Conservation (phyloP, 2,888 invertebrate genomes). For the Thera britannica region DNA sequence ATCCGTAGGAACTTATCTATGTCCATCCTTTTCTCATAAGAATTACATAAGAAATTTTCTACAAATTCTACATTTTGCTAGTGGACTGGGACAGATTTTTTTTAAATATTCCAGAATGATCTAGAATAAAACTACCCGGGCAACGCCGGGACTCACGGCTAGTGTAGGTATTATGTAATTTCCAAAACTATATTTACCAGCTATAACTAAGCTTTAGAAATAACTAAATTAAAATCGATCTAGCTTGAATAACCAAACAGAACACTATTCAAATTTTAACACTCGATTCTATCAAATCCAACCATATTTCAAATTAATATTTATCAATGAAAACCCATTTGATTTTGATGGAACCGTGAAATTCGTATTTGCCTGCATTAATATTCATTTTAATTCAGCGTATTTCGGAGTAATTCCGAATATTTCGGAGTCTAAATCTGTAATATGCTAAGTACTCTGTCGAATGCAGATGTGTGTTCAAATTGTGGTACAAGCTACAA, state of each 20-base stretch:
- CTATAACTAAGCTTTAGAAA: not conserved
- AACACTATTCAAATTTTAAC: not conserved
- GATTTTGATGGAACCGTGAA: slow-evolving; percentile 21
- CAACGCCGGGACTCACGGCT: too few relatives aligned
- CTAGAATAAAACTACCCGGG: too few relatives aligned
- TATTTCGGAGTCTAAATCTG: slow-evolving; percentile 58
- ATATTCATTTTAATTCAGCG: slow-evolving; percentile 57
- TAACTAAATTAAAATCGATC: not conserved
- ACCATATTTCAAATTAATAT: slow-evolving; percentile 3
- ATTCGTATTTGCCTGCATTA: slow-evolving; percentile 51
- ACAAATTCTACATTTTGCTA: too few relatives aligned
- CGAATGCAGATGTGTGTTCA: slow-evolving; percentile 64
- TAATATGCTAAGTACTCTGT: slow-evolving; percentile 74
- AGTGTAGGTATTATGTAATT: too few relatives aligned
- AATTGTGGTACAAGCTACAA: slow-evolving; percentile 43
- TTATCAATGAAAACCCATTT: slow-evolving; percentile 10
- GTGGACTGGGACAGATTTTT: too few relatives aligned
- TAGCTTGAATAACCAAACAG: not conserved
- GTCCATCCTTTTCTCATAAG: too few relatives aligned
- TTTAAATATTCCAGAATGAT: too few relatives aligned
- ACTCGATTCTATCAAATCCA: not conserved
- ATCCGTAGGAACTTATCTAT: too few relatives aligned
- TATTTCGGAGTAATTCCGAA: too few relatives aligned
- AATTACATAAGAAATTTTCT: too few relatives aligned
- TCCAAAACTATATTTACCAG: not conserved